Base-by-base conservation (phyloP, 2,888 invertebrate genomes). In the Spisula subtruncata region DNA sequence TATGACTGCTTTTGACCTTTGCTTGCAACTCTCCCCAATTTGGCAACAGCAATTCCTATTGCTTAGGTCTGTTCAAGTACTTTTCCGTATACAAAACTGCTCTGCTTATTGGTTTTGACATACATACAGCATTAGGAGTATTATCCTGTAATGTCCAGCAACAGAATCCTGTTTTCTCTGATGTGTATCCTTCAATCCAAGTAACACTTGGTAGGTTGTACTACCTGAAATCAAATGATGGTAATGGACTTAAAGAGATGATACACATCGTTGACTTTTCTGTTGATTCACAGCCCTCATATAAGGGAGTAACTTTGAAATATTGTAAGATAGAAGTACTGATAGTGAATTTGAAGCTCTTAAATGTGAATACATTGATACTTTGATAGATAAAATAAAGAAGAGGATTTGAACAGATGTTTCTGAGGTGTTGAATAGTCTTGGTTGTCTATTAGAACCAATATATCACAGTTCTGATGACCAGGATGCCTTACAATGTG, bases 41-140 rank as follows among this genome's bases (percentile, higher is more conserved):
- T 87, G 79, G 85, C 92, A 82, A 87, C 54, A 14, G 87, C 88
- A 51, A 91, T 89, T 83, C 4, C 91, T 20, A 56, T 83, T 20
- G 87, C 90, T 25, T 84, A 32, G 86, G 88, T 12, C 25, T 86
- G 83, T 56, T 84, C 20, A 84, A 86, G 66, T 90, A 90, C 35
- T 91, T 90, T 80, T 20, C 75, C 6, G 1, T 12, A 0, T 91
- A 91, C 80, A 91, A 90, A 88, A 80, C 75, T 54, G 86, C 71
- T 18, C 48, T 90, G 25, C 32, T 91, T 1, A 18, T 84, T 79
- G 90, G 85, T 32, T 80, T 90, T 75, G 90, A 91, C 56, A 60
- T 91, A 16, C 91, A 90, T 54, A 54, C 85, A 35, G 86, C 86
- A 51, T 29, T 89, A n/a, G 83, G 83, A 14, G 32, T 83, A 41